phyloP scores from a whole-genome alignment of 2,888 invertebrate genomes.

The Latrodectus elegans region DNA sequence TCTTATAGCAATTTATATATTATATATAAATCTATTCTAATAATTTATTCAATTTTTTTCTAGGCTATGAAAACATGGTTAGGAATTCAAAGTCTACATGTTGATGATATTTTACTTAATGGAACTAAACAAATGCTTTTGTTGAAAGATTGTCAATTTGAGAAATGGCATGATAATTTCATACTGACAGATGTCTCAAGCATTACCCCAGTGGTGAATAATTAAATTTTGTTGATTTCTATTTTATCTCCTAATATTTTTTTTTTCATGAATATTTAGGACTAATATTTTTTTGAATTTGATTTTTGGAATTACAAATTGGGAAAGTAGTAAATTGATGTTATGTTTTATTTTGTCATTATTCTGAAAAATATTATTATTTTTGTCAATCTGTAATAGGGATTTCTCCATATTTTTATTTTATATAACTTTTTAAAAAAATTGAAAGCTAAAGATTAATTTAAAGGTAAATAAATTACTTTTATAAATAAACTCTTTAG shows the following conservation, averaged over 20 bases:
- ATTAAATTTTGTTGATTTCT: neutral
- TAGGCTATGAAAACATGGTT: slow-evolving; percentile 36
- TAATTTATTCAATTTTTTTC: neutral
- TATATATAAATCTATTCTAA: neutral
- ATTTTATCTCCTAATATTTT: neutral
- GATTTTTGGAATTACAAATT: too few relatives aligned
- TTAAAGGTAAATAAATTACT: too few relatives aligned
- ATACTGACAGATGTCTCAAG: slow-evolving; percentile 21
- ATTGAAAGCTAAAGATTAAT: too few relatives aligned
- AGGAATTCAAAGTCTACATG: slow-evolving; percentile 12
- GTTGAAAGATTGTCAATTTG: slow-evolving; percentile 13
- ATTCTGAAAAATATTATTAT: too few relatives aligned
- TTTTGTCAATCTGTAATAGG: too few relatives aligned
- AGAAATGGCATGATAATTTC: slow-evolving; percentile 32
- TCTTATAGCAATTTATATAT: neutral
- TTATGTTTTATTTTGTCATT: too few relatives aligned
- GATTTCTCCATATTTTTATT: too few relatives aligned
- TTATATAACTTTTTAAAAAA: too few relatives aligned
- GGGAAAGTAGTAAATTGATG: too few relatives aligned
- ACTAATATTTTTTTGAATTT: too few relatives aligned
- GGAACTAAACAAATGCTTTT: slow-evolving; percentile 28
- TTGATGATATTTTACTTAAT: slow-evolving; percentile 34
- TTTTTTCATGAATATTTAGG: neutral
- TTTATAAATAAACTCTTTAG: too few relatives aligned
- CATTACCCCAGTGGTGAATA: slow-evolving; percentile 30